Percentiles rank a stretch among this genome's conserved stretches.
phyloP scores from a whole-genome alignment of 2,888 invertebrate genomes.

The Eupithecia centaureata region DNA sequence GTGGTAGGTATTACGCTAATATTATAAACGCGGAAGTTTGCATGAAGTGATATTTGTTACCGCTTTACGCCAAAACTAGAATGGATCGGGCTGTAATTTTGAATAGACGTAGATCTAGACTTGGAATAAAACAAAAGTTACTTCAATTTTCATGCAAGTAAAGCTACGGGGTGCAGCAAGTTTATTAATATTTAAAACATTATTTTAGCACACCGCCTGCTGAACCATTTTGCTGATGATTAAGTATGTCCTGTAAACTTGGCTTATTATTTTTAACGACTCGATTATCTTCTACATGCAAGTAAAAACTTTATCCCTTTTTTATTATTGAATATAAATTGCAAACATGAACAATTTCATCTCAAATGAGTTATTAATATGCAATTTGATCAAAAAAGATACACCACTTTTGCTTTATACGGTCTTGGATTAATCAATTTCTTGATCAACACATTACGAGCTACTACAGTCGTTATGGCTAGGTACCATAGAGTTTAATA shows the following conservation, averaged over 20 bases:
- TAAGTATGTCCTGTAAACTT: neutral
- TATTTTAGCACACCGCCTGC: neutral
- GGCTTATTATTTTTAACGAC: slow-evolving; percentile 20
- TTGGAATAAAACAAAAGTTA: too few species aligned
- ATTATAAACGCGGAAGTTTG: too few species aligned
- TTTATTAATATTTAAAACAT: neutral
- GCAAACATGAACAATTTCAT: slow-evolving; percentile 19
- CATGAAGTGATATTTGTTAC: too few species aligned
- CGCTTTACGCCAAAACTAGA: too few species aligned
- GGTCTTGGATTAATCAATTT: slow-evolving; percentile 22
- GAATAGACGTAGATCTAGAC: too few species aligned
- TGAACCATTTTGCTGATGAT: neutral
- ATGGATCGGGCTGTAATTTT: too few species aligned
- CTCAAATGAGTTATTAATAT: slow-evolving; percentile 19
- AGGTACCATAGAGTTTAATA: neutral
- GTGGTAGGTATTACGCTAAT: too few species aligned
- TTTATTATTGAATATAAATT: slow-evolving; percentile 23
- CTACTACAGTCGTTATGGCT: neutral
- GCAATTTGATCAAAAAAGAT: slow-evolving; percentile 22
- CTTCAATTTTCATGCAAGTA: too few species aligned
- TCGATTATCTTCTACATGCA: slow-evolving; percentile 27
- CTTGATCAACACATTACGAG: neutral
- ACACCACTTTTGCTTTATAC: slow-evolving; percentile 16
- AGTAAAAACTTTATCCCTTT: slow-evolving; percentile 13
- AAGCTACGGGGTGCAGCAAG: too few species aligned